These are phyloP conservation scores for Carollia perspicillata DNA, from an alignment of 2,113 vertebrate genomes.

Conservation along the genomic window DNA sequence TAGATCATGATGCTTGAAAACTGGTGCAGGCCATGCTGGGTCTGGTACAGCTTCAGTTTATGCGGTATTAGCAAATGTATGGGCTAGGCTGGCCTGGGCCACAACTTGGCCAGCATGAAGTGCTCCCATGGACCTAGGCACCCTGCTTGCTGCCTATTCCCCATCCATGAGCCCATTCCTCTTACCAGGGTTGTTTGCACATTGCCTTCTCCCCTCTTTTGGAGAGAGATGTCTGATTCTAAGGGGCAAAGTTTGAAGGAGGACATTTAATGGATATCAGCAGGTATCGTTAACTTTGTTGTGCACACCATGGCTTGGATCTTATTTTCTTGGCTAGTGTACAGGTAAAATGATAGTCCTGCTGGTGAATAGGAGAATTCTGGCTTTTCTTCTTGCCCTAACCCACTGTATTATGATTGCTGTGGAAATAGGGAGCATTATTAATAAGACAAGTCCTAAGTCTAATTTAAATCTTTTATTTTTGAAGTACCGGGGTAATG, in stretches of 20 bases:
- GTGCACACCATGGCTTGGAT: background rate
- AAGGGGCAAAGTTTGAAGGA: background rate
- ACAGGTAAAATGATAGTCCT: background rate
- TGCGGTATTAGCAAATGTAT: background rate
- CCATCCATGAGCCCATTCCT: background rate
- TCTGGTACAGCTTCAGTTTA: background rate
- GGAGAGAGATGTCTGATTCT: background rate
- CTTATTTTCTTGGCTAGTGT: background rate
- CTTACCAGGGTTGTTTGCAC: background rate
- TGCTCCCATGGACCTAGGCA: background rate
- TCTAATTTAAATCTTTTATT: background rate
- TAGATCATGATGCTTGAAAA: background rate
- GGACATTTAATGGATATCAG: background rate
- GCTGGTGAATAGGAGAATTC: background rate
- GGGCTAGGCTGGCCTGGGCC: background rate
- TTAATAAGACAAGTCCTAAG: background rate
- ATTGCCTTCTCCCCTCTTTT: background rate
- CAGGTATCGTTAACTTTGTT: background rate
- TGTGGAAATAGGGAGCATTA: background rate
- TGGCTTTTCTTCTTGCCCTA: background rate
- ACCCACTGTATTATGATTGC: background rate
- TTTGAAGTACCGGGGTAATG: background rate
- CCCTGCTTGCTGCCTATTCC: background rate
- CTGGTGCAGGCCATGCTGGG: background rate
- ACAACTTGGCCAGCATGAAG: background rate